A percentile compares a stretch with the other conserved stretches of the same genome.
phyloP scores from a whole-genome alignment of 2,888 invertebrate species.

The Autographa gamma region DNA sequence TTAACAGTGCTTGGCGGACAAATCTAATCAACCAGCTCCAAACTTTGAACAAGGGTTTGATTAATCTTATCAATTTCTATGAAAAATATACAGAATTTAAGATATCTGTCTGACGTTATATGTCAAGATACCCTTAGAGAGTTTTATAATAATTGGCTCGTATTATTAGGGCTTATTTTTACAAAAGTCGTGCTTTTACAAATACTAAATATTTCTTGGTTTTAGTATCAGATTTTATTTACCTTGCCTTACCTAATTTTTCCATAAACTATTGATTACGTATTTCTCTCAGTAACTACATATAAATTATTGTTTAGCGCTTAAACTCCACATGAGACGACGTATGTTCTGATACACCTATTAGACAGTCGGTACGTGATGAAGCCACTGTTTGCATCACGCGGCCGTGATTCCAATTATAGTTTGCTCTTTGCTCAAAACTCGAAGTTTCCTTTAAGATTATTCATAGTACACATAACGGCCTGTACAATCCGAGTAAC shows the following conservation, averaged over 20 bases:
- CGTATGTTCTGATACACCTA: slow-evolving; percentile 8
- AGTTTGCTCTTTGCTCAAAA: slow-evolving; percentile 62
- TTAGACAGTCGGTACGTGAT: slow-evolving; percentile 41
- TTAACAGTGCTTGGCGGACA: slow-evolving; percentile 36
- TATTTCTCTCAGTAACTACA: no score
- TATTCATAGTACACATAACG: slow-evolving; percentile 82
- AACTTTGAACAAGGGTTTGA: slow-evolving; percentile 52
- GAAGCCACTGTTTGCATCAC: slow-evolving; percentile 28
- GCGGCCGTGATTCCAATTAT: slow-evolving; percentile 59
- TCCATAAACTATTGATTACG: no score
- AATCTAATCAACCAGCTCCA: slow-evolving; percentile 47
- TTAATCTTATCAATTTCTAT: slow-evolving; percentile 52
- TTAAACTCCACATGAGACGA: no score
- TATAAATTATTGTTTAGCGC: no score
- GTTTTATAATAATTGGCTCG: slow-evolving; percentile 11
- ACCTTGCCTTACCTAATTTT: no score
- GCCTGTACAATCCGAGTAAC: slow-evolving; percentile 84
- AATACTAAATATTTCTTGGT: no score
- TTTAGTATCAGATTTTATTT: no score
- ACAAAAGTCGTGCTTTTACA: no score
- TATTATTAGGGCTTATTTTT: background rate
- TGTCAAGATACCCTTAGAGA: slow-evolving; percentile 28
- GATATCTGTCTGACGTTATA: slow-evolving; percentile 31
- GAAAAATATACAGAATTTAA: slow-evolving; percentile 48
- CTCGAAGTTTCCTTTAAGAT: slow-evolving; percentile 71